A percentile compares a stretch with the other conserved stretches of the same genome.
phyloP scores from a whole-genome alignment of 2,113 vertebrate genomes.

The Pan troglodytes region DNA sequence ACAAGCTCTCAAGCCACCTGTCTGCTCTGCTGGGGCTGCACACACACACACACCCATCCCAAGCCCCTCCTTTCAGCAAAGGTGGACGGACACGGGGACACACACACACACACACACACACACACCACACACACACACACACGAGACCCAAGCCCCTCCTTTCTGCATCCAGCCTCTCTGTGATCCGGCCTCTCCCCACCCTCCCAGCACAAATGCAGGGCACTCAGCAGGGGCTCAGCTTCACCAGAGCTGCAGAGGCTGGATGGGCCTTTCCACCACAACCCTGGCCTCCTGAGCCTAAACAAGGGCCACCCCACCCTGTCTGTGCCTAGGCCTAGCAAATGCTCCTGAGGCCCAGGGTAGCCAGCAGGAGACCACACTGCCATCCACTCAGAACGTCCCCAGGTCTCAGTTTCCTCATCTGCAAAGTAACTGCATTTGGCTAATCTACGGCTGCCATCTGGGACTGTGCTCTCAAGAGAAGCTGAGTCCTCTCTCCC shows the following conservation, averaged over 20 bases:
- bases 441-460: background rate
- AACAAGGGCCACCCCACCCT: background rate
- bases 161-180: too few species aligned
- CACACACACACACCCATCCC: background rate
- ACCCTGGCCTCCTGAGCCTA: background rate
- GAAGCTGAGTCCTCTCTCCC: background rate
- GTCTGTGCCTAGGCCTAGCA: background rate
- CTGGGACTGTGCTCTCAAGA: background rate
- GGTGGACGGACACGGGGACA: too few species aligned
- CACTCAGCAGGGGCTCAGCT: background rate
- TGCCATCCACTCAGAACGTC: background rate
- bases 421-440: background rate
- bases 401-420: background rate
- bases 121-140: too few species aligned
- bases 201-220: background rate
- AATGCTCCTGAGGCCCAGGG: background rate
- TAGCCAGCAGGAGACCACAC: background rate
- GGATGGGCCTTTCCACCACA: background rate
- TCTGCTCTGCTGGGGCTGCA: background rate
- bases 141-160: too few species aligned
- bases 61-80: background rate
- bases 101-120: too few species aligned
- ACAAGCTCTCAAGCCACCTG: background rate
- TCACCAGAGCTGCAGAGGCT: background rate
- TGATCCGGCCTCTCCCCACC: background rate